A percentile compares a stretch with the other conserved stretches of the same genome.
Conservation (phyloP, 2,888 invertebrate species). For the Lithophane socia region DNA sequence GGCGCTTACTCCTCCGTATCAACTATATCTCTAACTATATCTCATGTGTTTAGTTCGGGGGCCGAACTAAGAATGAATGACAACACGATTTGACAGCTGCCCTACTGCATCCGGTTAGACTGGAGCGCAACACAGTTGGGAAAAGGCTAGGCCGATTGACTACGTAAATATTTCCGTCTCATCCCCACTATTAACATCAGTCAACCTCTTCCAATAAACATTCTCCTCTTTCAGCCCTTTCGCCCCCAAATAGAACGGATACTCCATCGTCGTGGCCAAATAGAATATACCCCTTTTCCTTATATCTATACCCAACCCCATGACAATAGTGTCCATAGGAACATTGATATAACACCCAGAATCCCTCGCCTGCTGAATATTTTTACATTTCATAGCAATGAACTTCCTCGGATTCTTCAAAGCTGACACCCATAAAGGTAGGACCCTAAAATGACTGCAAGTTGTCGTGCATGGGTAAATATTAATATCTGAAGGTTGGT, state of each 20-base stretch:
- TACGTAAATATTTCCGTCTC: constrained; percentile 81
- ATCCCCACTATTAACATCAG: constrained; percentile 80
- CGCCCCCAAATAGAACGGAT: constrained; percentile 82
- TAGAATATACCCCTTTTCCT: constrained; percentile 82
- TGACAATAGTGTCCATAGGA: constrained; percentile 77
- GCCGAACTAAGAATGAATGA: too few species aligned
- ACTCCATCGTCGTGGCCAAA: constrained; percentile 79
- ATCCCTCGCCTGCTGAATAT: constrained; percentile 84
- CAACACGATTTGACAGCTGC: too few species aligned
- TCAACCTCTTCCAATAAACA: constrained; percentile 80
- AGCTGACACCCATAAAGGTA: constrained; percentile 80
- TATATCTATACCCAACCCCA: constrained; percentile 78
- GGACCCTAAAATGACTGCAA: constrained; percentile 85
- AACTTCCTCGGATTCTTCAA: constrained; percentile 81
- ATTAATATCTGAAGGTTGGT: constrained; percentile 82
- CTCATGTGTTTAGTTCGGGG: too few species aligned
- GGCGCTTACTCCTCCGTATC: too few species aligned
- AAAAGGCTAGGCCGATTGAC: not conserved
- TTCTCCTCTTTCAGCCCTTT: constrained; percentile 81
- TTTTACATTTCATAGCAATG: constrained; percentile 80
- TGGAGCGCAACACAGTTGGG: not conserved
- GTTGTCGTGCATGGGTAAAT: constrained; percentile 82
- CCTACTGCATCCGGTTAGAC: not conserved
- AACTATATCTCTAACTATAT: too few species aligned
- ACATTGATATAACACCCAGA: constrained; percentile 76